Evolutionary conservation across 2,888 invertebrate species (phyloP).

Genomic region (Eristalinus sepulchralis): DNA sequence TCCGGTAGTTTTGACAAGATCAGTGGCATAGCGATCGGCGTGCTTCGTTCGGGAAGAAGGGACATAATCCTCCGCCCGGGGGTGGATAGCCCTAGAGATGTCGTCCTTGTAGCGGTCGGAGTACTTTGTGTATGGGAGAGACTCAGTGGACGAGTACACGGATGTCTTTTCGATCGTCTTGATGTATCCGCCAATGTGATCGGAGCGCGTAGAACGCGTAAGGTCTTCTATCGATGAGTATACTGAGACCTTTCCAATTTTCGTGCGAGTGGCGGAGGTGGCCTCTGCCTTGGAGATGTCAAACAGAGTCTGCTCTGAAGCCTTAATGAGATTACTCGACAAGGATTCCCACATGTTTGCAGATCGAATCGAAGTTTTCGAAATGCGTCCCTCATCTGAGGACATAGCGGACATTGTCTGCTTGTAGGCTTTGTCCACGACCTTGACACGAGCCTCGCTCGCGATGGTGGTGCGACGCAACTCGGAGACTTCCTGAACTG

Average conservation of each 20-base stretch:
- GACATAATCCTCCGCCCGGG: constrained; percentile 43
- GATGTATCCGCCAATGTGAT: constrained; percentile 46
- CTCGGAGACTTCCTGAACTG: constrained; percentile 50
- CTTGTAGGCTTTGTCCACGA: constrained; percentile 59
- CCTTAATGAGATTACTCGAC: constrained; percentile 57
- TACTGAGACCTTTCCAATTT: constrained; percentile 58
- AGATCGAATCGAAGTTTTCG: constrained; percentile 58
- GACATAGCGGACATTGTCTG: constrained; percentile 38
- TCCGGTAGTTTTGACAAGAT: constrained; percentile 11
- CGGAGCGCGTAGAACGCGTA: constrained; percentile 33
- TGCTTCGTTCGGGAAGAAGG: constrained; percentile 21
- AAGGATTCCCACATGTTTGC: constrained; percentile 65
- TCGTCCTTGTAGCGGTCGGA: constrained; percentile 53
- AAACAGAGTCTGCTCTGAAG: constrained; percentile 56
- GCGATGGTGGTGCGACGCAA: constrained; percentile 43
- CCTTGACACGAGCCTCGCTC: constrained; percentile 37
- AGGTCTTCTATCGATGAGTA: constrained; percentile 60
- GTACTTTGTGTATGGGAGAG: constrained; percentile 55
- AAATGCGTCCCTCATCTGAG: constrained; percentile 22
- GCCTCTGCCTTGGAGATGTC: constrained; percentile 47
- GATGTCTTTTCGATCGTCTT: constrained; percentile 62
- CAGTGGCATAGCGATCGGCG: constrained; percentile 18
- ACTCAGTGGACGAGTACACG: constrained; percentile 57
- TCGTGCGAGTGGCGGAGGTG: constrained; percentile 4
- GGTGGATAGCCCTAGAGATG: constrained; percentile 16